Evolutionary conservation across 2,888 invertebrate genomes (phyloP), one percentile per base, ranked within the genome.

Genomic region (Acleris literana): DNA sequence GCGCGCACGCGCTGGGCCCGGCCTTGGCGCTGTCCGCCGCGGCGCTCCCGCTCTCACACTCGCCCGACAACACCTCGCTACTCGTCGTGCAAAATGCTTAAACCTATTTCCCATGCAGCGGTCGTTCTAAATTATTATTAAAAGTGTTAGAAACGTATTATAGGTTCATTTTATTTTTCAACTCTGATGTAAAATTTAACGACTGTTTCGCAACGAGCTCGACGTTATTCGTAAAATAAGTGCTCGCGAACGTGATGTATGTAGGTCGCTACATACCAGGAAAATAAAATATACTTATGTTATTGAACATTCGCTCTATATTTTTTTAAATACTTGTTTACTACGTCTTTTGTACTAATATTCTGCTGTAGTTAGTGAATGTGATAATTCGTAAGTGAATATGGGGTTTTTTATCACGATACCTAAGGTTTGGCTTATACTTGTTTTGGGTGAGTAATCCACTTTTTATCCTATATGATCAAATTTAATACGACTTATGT

Each of bases 1-100:
- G 96, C 66, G 94, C 95, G 6, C 96, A 95, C 82, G 94, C 95
- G 73, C 89, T 96, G 68, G 95, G 95, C 55, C 92, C 94, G 13
- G 93, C 95, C 58, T 91, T 96, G 78, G 91, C 93, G 13, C 75
- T 87, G 46, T 76, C 83, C 68, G 74, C 84, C 61, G 66, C 71
- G 33, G 71, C 73, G 51, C 82, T 55, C 49, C 77, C 86, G 2
- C 49, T 17, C 44, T 43, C 71, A 43, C 79, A 82, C 66, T 69
- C 80, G 54, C 80, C 86, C 13, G 82, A 84, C 69, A 85, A 90
- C 72, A 84, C 89, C 4, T 90, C 90, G 1, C 79, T 92, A 16
- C 75, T 92, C 18, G 81, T 92, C 59, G 89, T 92, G 16, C 84
- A 82, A 56, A 83, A 88, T 71, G 71, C 73, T 6, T 77, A 73